Percentiles rank a stretch among this genome's conserved stretches.
phyloP scores from a whole-genome alignment of 1,140 invertebrate genomes.

The Bombus ignitus region DNA sequence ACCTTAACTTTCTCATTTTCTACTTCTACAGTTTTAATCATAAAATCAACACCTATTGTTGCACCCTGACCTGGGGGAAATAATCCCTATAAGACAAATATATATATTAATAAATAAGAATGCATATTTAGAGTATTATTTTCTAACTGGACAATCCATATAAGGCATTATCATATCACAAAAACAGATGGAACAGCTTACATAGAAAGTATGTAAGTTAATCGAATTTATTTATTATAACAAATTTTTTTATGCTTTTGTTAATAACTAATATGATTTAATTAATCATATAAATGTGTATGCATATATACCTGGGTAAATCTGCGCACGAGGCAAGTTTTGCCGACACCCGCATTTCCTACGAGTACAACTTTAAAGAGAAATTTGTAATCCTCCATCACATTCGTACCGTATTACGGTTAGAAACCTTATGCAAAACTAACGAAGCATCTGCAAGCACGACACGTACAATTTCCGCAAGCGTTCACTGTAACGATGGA shows the following conservation, averaged over 20 bases:
- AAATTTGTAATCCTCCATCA: slow-evolving; percentile 99
- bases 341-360: slow-evolving; percentile 97
- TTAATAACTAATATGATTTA: neutral
- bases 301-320: slow-evolving; percentile 88
- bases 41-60: slow-evolving; percentile 99
- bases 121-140: neutral
- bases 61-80: slow-evolving; percentile 99
- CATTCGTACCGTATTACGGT: slow-evolving; percentile 52
- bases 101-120: neutral
- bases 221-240: neutral
- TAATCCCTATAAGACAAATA: slow-evolving; percentile 85
- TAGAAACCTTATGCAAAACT: slow-evolving; percentile 37
- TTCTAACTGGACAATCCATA: neutral
- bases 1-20: slow-evolving; percentile 99
- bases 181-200: slow-evolving; percentile 4
- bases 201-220: neutral
- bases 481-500: slow-evolving; percentile 67
- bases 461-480: slow-evolving; percentile 58
- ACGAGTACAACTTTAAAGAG: slow-evolving; percentile 98
- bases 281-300: neutral
- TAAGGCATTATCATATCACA: neutral
- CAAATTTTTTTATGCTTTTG: neutral
- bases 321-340: slow-evolving; percentile 95
- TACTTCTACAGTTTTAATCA: slow-evolving; percentile 99
- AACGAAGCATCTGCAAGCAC: slow-evolving; percentile 52